Evolutionary conservation across 2,888 invertebrate genomes (phyloP).

Genomic region (Cerastoderma edule): DNA sequence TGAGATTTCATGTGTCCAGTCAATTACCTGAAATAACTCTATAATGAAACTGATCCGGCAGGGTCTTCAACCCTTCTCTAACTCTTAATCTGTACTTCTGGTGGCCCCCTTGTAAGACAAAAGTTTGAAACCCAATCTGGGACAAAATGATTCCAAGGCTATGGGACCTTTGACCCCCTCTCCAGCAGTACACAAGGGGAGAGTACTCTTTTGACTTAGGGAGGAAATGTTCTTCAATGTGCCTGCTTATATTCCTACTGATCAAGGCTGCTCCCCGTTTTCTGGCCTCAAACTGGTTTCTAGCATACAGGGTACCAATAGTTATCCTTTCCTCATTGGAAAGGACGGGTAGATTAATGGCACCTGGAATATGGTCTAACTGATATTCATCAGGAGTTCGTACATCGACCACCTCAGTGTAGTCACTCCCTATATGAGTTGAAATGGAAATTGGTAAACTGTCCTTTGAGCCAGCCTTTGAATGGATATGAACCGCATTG

Average conservation of each 20-base stretch:
- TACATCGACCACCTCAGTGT: slow-evolving; percentile 68
- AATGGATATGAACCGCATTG: slow-evolving; percentile 9
- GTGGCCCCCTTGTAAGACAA: slow-evolving; percentile 66
- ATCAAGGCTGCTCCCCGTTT: slow-evolving; percentile 66
- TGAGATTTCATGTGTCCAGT: too few species aligned
- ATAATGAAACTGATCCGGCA: slow-evolving; percentile 62
- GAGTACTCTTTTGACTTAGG: slow-evolving; percentile 58
- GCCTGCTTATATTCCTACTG: slow-evolving; percentile 60
- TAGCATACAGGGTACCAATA: slow-evolving; percentile 64
- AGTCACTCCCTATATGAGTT: slow-evolving; percentile 37
- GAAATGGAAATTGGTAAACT: slow-evolving; percentile 30
- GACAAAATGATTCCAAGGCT: slow-evolving; percentile 66
- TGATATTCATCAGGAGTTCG: slow-evolving; percentile 67
- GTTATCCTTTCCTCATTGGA: slow-evolving; percentile 52
- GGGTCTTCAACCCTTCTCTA: slow-evolving; percentile 45
- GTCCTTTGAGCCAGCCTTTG: slow-evolving; percentile 17
- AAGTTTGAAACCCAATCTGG: slow-evolving; percentile 68
- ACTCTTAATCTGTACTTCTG: slow-evolving; percentile 62
- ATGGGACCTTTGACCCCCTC: slow-evolving; percentile 72
- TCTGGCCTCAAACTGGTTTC: slow-evolving; percentile 61
- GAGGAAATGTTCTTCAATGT: slow-evolving; percentile 61
- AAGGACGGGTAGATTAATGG: slow-evolving; percentile 70
- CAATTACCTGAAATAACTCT: slow-evolving; percentile 67
- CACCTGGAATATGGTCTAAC: slow-evolving; percentile 70
- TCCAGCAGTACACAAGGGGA: slow-evolving; percentile 69